phyloP scores from a whole-genome alignment of 2,113 vertebrate genomes.

The Semicossyphus pulcher region DNA sequence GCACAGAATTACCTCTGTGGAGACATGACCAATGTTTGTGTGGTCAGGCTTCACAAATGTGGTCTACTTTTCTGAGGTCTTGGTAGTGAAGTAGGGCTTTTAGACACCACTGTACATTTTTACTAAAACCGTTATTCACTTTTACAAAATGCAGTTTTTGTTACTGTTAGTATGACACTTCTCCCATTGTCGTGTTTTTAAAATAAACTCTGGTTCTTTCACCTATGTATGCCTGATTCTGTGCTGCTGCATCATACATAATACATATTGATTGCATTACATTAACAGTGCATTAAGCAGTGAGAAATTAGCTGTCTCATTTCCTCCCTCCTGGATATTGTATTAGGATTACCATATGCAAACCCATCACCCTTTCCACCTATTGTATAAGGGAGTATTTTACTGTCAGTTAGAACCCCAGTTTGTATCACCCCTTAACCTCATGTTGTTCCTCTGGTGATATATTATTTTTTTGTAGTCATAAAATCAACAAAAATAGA shows the following conservation, averaged over 20 bases:
- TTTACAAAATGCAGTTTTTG: constrained; percentile 14
- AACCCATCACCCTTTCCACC: neutral
- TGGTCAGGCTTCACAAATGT: constrained; percentile 22
- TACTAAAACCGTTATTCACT: neutral
- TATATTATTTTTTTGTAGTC: too few relatives aligned
- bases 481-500: too few relatives aligned
- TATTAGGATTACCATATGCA: neutral
- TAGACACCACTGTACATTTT: constrained; percentile 15
- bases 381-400: too few relatives aligned
- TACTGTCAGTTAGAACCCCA: too few relatives aligned
- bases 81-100: neutral
- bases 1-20: neutral
- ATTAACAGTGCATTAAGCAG: neutral
- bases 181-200: constrained; percentile 43
- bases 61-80: constrained; percentile 15
- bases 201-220: constrained; percentile 71
- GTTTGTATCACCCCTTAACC: too few relatives aligned
- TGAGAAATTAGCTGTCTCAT: neutral
- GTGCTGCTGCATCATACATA: neutral
- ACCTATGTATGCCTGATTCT: constrained; percentile 34
- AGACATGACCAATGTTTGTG: constrained; percentile 1
- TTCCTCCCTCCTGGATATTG: neutral
- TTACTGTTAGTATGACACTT: constrained; percentile 11
- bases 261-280: neutral
- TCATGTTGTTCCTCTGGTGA: too few relatives aligned